Conservation (phyloP, 2,797 vertebrate genomes). For the Remorina albescens region DNA sequence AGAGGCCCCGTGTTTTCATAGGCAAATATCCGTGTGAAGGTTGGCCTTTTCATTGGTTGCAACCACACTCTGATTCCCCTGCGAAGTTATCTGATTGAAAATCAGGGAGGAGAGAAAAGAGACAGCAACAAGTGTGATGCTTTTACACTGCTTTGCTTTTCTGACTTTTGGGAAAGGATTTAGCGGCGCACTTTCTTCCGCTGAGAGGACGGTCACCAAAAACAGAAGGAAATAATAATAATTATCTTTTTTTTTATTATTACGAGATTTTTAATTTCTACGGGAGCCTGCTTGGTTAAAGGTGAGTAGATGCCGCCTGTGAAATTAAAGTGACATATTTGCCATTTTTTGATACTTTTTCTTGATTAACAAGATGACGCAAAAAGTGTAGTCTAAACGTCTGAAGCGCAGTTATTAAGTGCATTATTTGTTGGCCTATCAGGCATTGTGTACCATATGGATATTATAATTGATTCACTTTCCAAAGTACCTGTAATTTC, state of each 20-base stretch:
- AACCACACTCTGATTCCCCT: constrained; percentile 86
- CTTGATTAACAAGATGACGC: no score
- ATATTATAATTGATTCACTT: neutral
- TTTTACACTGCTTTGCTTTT: constrained; percentile 76
- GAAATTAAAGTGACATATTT: neutral
- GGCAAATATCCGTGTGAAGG: constrained; percentile 79
- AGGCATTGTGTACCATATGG: neutral
- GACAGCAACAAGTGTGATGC: constrained; percentile 68
- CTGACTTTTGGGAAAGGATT: constrained; percentile 77
- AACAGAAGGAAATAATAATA: neutral
- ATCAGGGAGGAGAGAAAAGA: constrained; percentile 85
- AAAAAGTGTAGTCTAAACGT: no score
- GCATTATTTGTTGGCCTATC: neutral
- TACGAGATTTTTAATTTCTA: neutral
- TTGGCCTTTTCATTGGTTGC: constrained; percentile 81
- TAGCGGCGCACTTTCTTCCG: neutral
- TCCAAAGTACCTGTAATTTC: neutral
- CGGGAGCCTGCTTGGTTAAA: constrained; percentile 25
- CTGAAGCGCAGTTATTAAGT: neutral
- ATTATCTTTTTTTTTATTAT: neutral
- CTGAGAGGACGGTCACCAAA: neutral
- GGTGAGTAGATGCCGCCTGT: constrained; percentile 48
- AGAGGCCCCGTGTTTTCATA: constrained; percentile 60
- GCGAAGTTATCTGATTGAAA: constrained; percentile 88
- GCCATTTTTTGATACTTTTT: no score